Conservation (phyloP, 1,140 invertebrate genomes). For the Eueides isabella region DNA sequence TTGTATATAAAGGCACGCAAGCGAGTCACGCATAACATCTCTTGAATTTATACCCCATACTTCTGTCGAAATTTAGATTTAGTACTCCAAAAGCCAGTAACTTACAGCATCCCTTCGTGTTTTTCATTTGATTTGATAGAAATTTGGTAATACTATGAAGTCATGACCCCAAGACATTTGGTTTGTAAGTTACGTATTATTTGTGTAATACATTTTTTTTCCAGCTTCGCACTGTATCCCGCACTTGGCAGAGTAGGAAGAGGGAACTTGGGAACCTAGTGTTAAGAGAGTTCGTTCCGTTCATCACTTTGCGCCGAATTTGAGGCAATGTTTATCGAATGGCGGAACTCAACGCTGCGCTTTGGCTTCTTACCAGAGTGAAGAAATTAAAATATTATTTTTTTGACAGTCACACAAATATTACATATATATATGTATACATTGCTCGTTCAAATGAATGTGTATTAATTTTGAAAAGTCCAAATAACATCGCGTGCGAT, state of each 20-base stretch:
- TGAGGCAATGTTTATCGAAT: no score
- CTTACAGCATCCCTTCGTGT: slow-evolving; percentile 53
- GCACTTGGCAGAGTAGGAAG: no score
- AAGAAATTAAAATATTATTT: no score
- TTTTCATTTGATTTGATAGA: slow-evolving; percentile 54
- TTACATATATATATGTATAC: no score
- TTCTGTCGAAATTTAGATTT: slow-evolving; percentile 79
- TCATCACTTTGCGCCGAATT: no score
- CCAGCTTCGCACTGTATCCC: no score
- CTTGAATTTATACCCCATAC: slow-evolving; percentile 76
- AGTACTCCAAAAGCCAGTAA: slow-evolving; percentile 63
- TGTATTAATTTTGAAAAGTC: neutral
- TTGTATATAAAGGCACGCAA: slow-evolving; percentile 69
- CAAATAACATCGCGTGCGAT: slow-evolving; percentile 16
- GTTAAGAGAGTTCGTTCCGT: no score
- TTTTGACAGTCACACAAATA: no score
- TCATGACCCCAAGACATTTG: slow-evolving; percentile 11
- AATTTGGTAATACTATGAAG: slow-evolving; percentile 46
- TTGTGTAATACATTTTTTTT: neutral
- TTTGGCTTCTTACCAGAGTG: no score
- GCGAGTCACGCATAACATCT: slow-evolving; percentile 77
- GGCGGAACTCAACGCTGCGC: no score
- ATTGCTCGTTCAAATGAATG: neutral
- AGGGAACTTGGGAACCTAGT: no score
- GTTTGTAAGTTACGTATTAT: neutral